These are phyloP conservation scores for Trichopria drosophilae DNA, from an alignment of 2,888 invertebrate species.

Conservation along the genomic window DNA sequence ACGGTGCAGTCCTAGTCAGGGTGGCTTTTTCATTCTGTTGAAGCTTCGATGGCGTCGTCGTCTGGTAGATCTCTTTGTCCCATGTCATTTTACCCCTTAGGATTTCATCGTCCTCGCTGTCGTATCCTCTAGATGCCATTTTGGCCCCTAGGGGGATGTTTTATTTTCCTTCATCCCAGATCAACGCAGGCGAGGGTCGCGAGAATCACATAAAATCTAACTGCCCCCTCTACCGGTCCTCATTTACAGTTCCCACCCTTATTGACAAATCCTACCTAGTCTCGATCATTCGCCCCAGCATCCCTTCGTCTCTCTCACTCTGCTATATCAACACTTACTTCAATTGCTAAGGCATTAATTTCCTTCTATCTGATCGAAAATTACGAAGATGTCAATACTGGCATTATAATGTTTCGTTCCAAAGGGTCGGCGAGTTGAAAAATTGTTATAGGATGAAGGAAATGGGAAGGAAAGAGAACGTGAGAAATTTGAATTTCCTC, in stretches of 20 bases:
- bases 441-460: no score
- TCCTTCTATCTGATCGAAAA: no score
- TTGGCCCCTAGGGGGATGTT: slow-evolving; percentile 18
- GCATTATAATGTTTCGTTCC: no score
- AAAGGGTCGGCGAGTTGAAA: no score
- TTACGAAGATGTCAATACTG: no score
- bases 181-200: slow-evolving; percentile 13
- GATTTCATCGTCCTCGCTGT: background rate
- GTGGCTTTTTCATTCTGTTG: slow-evolving; percentile 24
- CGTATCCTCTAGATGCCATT: slow-evolving; percentile 8
- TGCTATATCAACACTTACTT: background rate
- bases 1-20: no score
- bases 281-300: no score
- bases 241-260: no score
- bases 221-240: no score
- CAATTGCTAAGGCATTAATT: slow-evolving; percentile 27
- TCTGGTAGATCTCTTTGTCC: background rate
- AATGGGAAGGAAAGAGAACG: no score
- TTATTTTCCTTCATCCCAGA: slow-evolving; percentile 24
- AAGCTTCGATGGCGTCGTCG: slow-evolving; percentile 15
- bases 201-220: slow-evolving; percentile 24
- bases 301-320: background rate
- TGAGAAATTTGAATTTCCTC: no score
- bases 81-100: background rate
- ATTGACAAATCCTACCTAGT: no score